Percentiles rank a stretch among this genome's conserved stretches.
Evolutionary conservation across 2,797 vertebrate species (phyloP).

Genomic region (Halcyon smyrnensis): DNA sequence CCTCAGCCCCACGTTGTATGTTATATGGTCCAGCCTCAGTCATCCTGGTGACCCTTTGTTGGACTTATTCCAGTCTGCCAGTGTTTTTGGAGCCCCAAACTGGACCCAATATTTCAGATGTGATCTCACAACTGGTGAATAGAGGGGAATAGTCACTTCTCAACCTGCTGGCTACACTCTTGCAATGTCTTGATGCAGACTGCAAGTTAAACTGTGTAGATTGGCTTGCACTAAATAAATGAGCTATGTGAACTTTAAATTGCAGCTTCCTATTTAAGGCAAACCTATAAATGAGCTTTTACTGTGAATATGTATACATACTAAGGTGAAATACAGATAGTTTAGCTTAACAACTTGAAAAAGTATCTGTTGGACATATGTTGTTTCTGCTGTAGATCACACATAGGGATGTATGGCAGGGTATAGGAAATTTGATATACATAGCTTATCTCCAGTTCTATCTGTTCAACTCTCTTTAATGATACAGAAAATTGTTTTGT

Average conservation of each 20-base stretch:
- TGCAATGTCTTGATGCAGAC: not conserved
- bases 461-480: not conserved
- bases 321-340: not conserved
- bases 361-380: not conserved
- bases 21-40: not conserved
- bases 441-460: not conserved
- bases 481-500: not conserved
- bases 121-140: not conserved
- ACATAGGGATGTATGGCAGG: not conserved
- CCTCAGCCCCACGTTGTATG: not conserved
- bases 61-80: not conserved
- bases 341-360: not conserved
- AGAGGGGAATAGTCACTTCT: not conserved
- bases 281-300: not conserved
- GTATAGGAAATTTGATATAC: not conserved
- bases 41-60: not conserved
- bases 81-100: not conserved
- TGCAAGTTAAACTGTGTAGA: not conserved
- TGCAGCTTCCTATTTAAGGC: not conserved
- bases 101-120: not conserved
- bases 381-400: not conserved
- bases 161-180: not conserved
- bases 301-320: not conserved
- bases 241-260: slow-evolving; percentile 4
- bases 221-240: not conserved